Percentiles rank a stretch among this genome's conserved stretches.
phyloP scores from a whole-genome alignment of 1,140 invertebrate genomes.

The Proales similis region DNA sequence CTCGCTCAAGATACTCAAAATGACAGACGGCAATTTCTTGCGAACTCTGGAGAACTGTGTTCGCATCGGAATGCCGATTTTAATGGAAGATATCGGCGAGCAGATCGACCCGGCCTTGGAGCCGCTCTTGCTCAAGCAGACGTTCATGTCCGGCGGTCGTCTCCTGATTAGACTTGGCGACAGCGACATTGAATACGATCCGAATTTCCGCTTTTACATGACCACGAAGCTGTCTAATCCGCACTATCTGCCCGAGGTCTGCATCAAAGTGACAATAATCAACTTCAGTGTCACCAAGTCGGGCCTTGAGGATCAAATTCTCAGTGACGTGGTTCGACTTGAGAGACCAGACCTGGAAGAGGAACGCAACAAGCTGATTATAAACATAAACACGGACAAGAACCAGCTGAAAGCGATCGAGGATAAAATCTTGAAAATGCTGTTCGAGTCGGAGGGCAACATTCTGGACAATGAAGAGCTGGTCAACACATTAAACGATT shows the following conservation, averaged over 20 bases:
- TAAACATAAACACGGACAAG: conserved; percentile 44
- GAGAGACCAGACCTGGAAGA: conserved; percentile 37
- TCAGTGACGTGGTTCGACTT: conserved; percentile 51
- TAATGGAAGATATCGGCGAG: conserved; percentile 53
- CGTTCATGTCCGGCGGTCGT: conserved; percentile 42
- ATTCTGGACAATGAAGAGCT: conserved; percentile 38
- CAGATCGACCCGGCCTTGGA: conserved; percentile 52
- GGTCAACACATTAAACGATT: conserved; percentile 53
- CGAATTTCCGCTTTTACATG: conserved; percentile 52
- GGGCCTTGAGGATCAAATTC: conserved; percentile 57
- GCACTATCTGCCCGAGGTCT: conserved; percentile 53
- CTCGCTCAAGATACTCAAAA: conserved; percentile 51
- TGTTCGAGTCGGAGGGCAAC: conserved; percentile 38
- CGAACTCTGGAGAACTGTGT: conserved; percentile 52
- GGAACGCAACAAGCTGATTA: conserved; percentile 31
- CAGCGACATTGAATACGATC: conserved; percentile 50
- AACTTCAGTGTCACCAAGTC: conserved; percentile 53
- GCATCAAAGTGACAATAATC: conserved; percentile 54
- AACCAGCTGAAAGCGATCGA: conserved; percentile 37
- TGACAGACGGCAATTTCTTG: conserved; percentile 48
- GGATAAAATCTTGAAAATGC: conserved; percentile 35
- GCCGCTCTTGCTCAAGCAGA: conserved; percentile 46
- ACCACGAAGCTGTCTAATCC: conserved; percentile 54
- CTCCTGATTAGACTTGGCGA: conserved; percentile 43
- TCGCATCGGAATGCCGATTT: conserved; percentile 53